Conservation (phyloP, 2,113 vertebrate genomes). For the Jacana jacana region DNA sequence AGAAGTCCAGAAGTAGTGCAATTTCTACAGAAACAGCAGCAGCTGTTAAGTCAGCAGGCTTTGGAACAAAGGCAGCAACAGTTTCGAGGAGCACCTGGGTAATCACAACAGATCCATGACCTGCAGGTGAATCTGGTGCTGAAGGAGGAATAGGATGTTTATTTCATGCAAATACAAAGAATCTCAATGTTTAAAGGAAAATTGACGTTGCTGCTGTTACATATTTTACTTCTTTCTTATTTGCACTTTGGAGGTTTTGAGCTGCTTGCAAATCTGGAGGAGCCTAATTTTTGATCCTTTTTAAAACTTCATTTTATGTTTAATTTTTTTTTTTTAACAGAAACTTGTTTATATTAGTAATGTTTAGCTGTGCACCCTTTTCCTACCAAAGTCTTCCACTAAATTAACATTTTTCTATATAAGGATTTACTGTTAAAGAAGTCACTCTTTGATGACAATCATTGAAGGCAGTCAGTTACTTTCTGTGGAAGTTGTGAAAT, state of each 20-base stretch:
- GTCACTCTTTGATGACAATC: slow-evolving; percentile 65
- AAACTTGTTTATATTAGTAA: background rate
- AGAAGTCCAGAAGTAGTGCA: slow-evolving; percentile 95
- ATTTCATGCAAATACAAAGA: background rate
- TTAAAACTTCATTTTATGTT: slow-evolving; percentile 10
- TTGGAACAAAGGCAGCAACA: slow-evolving; percentile 85
- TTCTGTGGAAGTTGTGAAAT: slow-evolving; percentile 66
- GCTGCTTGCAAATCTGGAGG: slow-evolving; percentile 24
- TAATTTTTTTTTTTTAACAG: background rate
- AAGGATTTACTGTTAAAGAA: background rate
- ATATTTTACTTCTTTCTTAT: slow-evolving; percentile 3
- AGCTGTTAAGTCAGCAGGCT: slow-evolving; percentile 86
- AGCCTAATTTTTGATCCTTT: background rate
- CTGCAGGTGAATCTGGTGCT: background rate
- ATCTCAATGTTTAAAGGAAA: background rate
- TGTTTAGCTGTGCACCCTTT: background rate
- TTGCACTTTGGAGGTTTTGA: slow-evolving; percentile 43
- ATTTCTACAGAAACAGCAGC: slow-evolving; percentile 97
- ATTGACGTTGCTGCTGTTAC: background rate
- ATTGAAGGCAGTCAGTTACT: slow-evolving; percentile 66
- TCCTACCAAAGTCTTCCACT: slow-evolving; percentile 11
- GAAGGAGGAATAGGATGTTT: background rate
- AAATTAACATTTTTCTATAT: background rate
- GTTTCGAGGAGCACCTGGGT: slow-evolving; percentile 79
- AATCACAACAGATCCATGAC: background rate